Base-by-base conservation (phyloP, 1,140 invertebrate species). In the Leptopilina clavipes region DNA sequence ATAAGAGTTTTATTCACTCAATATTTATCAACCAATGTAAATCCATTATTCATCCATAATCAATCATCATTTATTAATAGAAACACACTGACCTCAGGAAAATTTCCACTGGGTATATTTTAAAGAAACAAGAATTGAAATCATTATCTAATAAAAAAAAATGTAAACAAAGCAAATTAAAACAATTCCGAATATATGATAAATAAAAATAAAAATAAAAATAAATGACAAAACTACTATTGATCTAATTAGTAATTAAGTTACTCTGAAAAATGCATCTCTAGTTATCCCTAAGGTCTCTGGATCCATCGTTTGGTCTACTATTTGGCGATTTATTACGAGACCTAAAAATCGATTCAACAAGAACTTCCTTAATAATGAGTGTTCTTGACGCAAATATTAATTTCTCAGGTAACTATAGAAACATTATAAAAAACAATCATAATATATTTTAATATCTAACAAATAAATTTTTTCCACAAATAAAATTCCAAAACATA, bases 221-320 rank as follows among this genome's bases (percentile, higher is more conserved):
- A 52, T n/a, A n/a, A n/a, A n/a, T n/a, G n/a, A n/a, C n/a, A 52
- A 31, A 31, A 2, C 9, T 19, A 31, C 56, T 12, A n/a, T 65
- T 1, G 22, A 14, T 25, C 3, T 7, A 37, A 31, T n/a, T 31
- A 31, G 22, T 65, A 65, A 37, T 75, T 31, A 77, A 78, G 72
- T 74, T 71, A 10, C 22, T 18, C 7, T 73, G 43, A 72, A 65
- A 76, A 79, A 79, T 76, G 48, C 48, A 52, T 52, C 48, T 93
- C 52, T 89, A 95, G 94, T 91, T 95, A 82, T 94, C 94, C 74
- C 93, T 94, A 37, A 91, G 94, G 83, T 94, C 94, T 9, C 91
- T 95, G 76, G 95, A 95, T 84, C 94, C 94, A 71, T 95, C 94
- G 0, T 95, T 95, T 82, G 95, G 95, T 11, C 87, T 95, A 17